phyloP scores from a whole-genome alignment of 2,888 invertebrate species.

The Polymixis flavicincta region DNA sequence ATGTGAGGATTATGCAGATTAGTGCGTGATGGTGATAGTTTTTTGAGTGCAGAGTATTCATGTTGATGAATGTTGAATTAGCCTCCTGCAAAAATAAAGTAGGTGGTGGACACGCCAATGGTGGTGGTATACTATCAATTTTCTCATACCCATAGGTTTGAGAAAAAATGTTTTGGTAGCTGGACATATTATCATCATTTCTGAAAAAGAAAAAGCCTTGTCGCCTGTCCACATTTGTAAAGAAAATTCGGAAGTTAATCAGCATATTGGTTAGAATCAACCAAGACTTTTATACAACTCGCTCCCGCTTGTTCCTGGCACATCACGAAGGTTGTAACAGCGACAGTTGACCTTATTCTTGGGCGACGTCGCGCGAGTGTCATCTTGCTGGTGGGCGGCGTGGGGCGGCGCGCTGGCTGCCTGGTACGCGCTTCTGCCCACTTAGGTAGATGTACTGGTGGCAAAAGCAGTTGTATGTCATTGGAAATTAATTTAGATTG shows the following conservation, averaged over 20 bases:
- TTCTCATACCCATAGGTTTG: not conserved
- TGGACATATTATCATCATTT: no score
- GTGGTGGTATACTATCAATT: not conserved
- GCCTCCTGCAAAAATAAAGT: not conserved
- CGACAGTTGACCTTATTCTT: conserved; percentile 88
- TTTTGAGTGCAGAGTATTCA: not conserved
- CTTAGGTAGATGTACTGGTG: conserved; percentile 76
- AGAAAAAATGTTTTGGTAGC: not conserved
- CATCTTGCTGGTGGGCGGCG: conserved; percentile 80
- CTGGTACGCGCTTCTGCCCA: conserved; percentile 84
- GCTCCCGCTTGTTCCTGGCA: conserved; percentile 43
- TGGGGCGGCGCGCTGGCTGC: conserved; percentile 81
- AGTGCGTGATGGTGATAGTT: not conserved
- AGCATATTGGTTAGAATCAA: no score
- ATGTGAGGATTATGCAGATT: not conserved
- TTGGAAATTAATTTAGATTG: not conserved
- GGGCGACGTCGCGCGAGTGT: conserved; percentile 88
- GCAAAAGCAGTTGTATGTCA: conserved; percentile 65
- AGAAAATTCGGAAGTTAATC: not conserved
- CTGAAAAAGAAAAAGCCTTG: not conserved
- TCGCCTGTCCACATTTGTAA: not conserved
- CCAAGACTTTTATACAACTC: not conserved
- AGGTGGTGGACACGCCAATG: not conserved
- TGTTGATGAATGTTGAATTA: not conserved
- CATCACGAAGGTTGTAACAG: conserved; percentile 52